Percentiles rank a stretch among this genome's conserved stretches.
phyloP scores from a whole-genome alignment of 2,888 invertebrate species.

The Leucophora obtusa region DNA sequence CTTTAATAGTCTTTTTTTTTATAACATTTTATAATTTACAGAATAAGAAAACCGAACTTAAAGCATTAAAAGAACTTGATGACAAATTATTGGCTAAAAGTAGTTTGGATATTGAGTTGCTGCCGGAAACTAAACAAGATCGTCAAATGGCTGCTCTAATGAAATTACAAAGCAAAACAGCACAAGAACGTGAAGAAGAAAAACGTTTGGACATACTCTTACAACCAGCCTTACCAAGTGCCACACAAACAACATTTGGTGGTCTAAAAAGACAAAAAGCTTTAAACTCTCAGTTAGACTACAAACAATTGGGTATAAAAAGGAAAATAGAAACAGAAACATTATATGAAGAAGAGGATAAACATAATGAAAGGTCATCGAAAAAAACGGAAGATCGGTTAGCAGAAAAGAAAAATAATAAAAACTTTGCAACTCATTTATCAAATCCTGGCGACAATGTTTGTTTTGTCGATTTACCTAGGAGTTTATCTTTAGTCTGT shows the following conservation, averaged over 20 bases:
- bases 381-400: background rate
- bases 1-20: too few relatives aligned
- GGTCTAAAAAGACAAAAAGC: conserved; percentile 81
- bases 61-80: conserved; percentile 84
- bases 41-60: conserved; percentile 87
- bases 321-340: conserved; percentile 63
- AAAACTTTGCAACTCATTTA: background rate
- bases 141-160: conserved; percentile 87
- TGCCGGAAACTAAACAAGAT: conserved; percentile 90
- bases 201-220: conserved; percentile 80
- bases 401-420: background rate
- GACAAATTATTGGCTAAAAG: conserved; percentile 85
- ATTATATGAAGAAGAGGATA: conserved; percentile 1
- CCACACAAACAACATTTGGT: conserved; percentile 80
- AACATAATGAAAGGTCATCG: background rate
- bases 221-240: conserved; percentile 81
- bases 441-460: conserved; percentile 1
- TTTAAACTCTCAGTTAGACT: conserved; percentile 73
- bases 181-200: conserved; percentile 81
- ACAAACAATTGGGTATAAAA: conserved; percentile 75
- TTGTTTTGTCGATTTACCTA: conserved; percentile 62
- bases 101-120: conserved; percentile 87
- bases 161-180: conserved; percentile 83
- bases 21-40: conserved; percentile 74
- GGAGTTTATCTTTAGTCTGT: conserved; percentile 69